Evolutionary conservation across 2,113 vertebrate species (phyloP).

Genomic region (Protomyctophum bolini): DNA sequence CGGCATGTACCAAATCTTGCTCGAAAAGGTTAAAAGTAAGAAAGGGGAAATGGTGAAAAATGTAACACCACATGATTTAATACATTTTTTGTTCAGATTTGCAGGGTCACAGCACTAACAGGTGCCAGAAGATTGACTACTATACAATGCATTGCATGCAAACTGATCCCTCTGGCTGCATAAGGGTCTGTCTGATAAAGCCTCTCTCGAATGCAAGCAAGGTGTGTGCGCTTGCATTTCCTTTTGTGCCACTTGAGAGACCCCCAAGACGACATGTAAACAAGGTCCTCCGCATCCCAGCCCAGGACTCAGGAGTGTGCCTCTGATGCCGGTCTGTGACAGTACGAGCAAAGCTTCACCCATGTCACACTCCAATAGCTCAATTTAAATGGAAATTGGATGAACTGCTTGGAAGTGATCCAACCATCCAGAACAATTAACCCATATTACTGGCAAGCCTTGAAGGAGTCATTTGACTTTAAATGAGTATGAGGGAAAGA

Average conservation of each 20-base stretch:
- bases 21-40: too few relatives aligned
- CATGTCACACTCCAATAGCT: constrained; percentile 73
- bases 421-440: constrained; percentile 80
- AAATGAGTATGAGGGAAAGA: constrained; percentile 50
- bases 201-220: not conserved
- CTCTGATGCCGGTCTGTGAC: constrained; percentile 48
- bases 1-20: too few relatives aligned
- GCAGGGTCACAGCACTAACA: not conserved
- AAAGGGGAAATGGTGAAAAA: too few relatives aligned
- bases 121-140: constrained; percentile 25
- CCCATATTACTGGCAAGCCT: constrained; percentile 73
- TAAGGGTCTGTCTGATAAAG: not conserved
- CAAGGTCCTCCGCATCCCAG: constrained; percentile 49
- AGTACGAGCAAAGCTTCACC: constrained; percentile 41
- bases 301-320: constrained; percentile 24
- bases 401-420: constrained; percentile 80
- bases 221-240: constrained; percentile 46
- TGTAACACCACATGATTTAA: not conserved
- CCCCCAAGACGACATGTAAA: constrained; percentile 55
- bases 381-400: constrained; percentile 83
- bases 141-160: constrained; percentile 3
- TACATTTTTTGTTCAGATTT: constrained; percentile 30
- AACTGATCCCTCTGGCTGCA: constrained; percentile 34
- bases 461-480: constrained; percentile 73
- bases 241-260: constrained; percentile 49